These are phyloP conservation scores for Etheostoma spectabile DNA, from an alignment of 2,113 vertebrate genomes.

Conservation along the genomic window DNA sequence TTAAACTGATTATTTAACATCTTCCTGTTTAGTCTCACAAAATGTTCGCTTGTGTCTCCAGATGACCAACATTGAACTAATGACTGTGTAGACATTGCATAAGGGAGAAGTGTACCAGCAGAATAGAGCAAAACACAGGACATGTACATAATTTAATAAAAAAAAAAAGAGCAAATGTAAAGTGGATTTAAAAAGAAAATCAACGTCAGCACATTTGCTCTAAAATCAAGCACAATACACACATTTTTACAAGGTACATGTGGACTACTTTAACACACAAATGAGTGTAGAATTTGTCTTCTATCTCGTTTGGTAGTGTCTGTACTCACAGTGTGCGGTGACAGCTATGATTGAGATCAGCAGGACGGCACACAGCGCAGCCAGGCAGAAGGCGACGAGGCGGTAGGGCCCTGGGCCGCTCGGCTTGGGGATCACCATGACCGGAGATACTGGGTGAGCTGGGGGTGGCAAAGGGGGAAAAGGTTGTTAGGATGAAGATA, in stretches of 20 bases:
- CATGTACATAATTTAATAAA: neutral
- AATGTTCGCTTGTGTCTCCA: neutral
- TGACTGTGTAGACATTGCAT: no score
- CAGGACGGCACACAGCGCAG: conserved; percentile 60
- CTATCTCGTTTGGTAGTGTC: neutral
- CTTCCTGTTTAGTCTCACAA: neutral
- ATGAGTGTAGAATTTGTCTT: neutral
- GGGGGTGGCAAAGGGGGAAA: neutral
- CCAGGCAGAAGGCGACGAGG: conserved; percentile 60
- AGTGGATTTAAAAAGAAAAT: neutral
- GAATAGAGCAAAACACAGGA: neutral
- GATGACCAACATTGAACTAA: neutral
- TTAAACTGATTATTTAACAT: no score
- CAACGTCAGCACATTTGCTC: no score
- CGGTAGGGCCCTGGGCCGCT: conserved; percentile 50
- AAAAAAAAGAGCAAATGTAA: neutral
- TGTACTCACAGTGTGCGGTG: conserved; percentile 62
- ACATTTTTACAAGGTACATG: neutral
- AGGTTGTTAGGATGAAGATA: no score
- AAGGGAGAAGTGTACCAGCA: neutral
- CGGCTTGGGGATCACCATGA: neutral
- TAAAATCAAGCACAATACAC: neutral
- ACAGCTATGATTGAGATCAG: conserved; percentile 70
- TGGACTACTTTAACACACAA: neutral
- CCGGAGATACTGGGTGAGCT: conserved; percentile 9